phyloP scores from a whole-genome alignment of 2,113 vertebrate species.

The Anas platyrhynchos region DNA sequence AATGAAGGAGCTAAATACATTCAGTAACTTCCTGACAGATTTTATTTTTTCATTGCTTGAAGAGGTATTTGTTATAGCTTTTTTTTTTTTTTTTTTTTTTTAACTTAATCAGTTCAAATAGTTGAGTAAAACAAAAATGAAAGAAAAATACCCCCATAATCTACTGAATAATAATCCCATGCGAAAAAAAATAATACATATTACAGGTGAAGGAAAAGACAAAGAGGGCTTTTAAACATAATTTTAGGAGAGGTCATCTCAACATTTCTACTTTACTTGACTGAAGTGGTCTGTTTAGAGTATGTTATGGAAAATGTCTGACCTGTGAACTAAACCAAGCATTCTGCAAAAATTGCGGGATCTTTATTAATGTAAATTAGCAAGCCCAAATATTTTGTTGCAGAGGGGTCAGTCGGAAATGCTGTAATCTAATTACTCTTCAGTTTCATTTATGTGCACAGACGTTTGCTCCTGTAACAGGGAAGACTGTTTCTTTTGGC shows the following conservation, averaged over 20 bases:
- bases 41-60: neutral
- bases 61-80: neutral
- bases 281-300: slow-evolving; percentile 27
- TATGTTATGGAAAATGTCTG: slow-evolving; percentile 8
- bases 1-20: neutral
- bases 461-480: slow-evolving; percentile 49
- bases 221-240: slow-evolving; percentile 28
- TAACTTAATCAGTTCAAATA: neutral
- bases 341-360: neutral
- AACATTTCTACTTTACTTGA: neutral
- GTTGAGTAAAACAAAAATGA: neutral
- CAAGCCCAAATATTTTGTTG: neutral
- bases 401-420: neutral
- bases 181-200: neutral
- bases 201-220: neutral
- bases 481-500: slow-evolving; percentile 54
- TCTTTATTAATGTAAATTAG: slow-evolving; percentile 33
- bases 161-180: neutral
- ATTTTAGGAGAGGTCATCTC: neutral
- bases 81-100: neutral
- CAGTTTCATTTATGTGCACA: slow-evolving; percentile 27
- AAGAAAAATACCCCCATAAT: neutral
- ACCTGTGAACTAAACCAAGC: neutral
- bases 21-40: neutral
- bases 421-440: slow-evolving; percentile 54